phyloP scores from a whole-genome alignment of 2,888 invertebrate species.

The Ommatoiulus sabulosus region DNA sequence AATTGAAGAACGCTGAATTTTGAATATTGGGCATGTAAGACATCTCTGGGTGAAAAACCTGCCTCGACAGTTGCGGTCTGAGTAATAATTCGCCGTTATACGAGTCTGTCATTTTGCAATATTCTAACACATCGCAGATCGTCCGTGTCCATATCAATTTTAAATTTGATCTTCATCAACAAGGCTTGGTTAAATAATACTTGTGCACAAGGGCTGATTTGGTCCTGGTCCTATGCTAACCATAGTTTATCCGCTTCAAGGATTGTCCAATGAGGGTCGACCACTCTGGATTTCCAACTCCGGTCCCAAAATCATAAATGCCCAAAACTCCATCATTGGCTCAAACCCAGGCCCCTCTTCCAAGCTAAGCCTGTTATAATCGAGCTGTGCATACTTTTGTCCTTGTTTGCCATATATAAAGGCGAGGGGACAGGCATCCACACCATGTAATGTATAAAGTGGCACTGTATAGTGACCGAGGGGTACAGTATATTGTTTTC shows the following conservation, averaged over 20 bases:
- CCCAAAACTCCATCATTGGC: not conserved
- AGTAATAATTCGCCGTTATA: not conserved
- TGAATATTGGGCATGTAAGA: not conserved
- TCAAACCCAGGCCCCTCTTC: not conserved
- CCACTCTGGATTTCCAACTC: not conserved
- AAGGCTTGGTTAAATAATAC: not conserved
- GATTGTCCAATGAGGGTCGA: not conserved
- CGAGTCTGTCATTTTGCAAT: not conserved
- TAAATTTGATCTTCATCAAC: too few species aligned
- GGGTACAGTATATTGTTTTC: too few species aligned
- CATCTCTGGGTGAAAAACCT: not conserved
- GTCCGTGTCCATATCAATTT: not conserved
- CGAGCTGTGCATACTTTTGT: too few species aligned
- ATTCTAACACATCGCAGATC: not conserved
- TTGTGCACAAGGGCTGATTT: not conserved
- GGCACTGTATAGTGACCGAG: too few species aligned
- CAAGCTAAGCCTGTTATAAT: too few species aligned
- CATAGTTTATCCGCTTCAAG: not conserved
- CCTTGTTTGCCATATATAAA: too few species aligned
- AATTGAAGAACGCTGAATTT: not conserved
- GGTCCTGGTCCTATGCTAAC: not conserved
- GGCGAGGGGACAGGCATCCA: too few species aligned
- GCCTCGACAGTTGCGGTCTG: not conserved
- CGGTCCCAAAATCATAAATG: not conserved
- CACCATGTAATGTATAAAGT: too few species aligned